Evolutionary conservation across 2,888 invertebrate genomes (phyloP), one percentile per base, ranked within the genome.

Genomic region (Plebejus melissa): DNA sequence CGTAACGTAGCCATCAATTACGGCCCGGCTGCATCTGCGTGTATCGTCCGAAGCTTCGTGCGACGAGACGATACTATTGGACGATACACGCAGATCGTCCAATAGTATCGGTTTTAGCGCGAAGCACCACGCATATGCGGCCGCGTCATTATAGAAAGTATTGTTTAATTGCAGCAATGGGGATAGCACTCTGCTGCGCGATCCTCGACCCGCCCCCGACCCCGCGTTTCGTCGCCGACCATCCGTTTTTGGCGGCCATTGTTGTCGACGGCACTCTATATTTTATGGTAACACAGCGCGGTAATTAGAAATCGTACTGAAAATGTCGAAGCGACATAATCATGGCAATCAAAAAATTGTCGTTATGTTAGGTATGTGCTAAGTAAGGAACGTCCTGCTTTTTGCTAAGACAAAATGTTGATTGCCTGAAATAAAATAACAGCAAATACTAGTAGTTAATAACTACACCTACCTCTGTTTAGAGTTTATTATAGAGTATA

Each of bases 231-330:
- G 79, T 80, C 13, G 91, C 89, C 0, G 87, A 91, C 79, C 86
- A 83, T 16, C 89, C 90, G 0, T 91, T 90, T 85, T 77, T 90
- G 74, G 84, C 83, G 9, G 82, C 80, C 7, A 84, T 91, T 74
- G 77, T 86, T 36, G 80, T 83, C 38, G 81, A 82, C 32, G 82
- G 82, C 74, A 79, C 80, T 0, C 82, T 85, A 0, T 85, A 83
- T 80, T 90, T 91, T 83, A 78, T 84, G 69, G 85, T 88, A 5
- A 80, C 82, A 1, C 83, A 85, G 77, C 83, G 83, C 16, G 86
- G 84, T 36, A 77, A 82, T 22, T 80, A 79, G 78, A 50, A 32
- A 28, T 9, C 5, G 11, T 41, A 28, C 54, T 1, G 13, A 54
- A 54, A 54, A 54, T 54, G 54, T 54, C 16, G 0, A 54, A 54